phyloP scores from a whole-genome alignment of 2,888 invertebrate genomes.

The Lasioglossum calceatum region DNA sequence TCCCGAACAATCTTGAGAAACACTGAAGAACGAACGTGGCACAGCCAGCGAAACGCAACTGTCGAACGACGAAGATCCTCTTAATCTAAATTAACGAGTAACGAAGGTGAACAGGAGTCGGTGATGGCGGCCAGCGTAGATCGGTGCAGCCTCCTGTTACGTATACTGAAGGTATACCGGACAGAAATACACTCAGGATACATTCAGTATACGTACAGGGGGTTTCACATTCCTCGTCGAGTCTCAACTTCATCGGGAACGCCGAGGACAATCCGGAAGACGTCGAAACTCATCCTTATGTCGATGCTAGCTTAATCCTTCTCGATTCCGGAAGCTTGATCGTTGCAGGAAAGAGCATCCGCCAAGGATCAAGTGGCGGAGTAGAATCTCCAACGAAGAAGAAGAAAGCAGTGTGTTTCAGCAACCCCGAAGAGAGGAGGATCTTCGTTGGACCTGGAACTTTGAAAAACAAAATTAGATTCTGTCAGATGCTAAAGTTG shows the following conservation, averaged over 20 bases:
- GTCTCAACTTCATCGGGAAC: not conserved
- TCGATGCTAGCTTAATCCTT: not conserved
- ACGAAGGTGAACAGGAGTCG: slow-evolving; percentile 13
- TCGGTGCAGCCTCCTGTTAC: slow-evolving; percentile 98
- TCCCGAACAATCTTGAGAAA: not conserved
- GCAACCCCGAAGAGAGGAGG: not conserved
- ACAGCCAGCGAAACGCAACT: slow-evolving; percentile 1
- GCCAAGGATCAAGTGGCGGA: not conserved
- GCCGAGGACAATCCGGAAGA: not conserved
- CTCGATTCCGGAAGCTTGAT: not conserved
- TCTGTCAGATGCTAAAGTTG: not conserved
- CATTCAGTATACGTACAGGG: slow-evolving; percentile 99
- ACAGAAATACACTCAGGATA: slow-evolving; percentile 99
- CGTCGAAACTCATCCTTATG: not conserved
- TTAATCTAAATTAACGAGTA: slow-evolving; percentile 37
- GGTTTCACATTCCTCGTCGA: slow-evolving; percentile 87
- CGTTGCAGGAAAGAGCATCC: not conserved
- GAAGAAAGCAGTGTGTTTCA: not conserved
- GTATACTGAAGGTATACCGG: slow-evolving; percentile 99
- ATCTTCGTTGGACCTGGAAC: not conserved
- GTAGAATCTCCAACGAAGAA: not conserved
- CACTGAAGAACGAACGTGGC: not conserved
- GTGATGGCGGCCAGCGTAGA: slow-evolving; percentile 84
- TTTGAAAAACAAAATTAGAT: not conserved
- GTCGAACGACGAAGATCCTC: slow-evolving; percentile 19